Base-by-base conservation (phyloP, 2,888 invertebrate genomes). In the Protodeltote pygarga region DNA sequence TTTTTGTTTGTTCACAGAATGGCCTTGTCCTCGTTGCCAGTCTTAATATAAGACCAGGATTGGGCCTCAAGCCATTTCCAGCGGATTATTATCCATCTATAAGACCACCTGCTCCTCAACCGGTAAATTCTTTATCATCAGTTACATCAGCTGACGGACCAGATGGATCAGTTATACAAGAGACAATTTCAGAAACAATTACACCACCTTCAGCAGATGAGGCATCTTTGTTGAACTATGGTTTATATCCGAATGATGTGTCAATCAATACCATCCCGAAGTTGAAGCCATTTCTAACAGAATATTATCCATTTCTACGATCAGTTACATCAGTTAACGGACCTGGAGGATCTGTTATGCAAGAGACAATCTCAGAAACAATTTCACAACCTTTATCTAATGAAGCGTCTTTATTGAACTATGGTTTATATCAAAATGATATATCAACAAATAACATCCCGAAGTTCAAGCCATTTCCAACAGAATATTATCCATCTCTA, bases 1-100 rank as follows among this genome's bases (percentile, higher is more conserved):
- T 13, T 37, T 58, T 38, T 37, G 19, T 50, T 27, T 44, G 38
- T 65, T 74, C 62, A n/a, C 77, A 77, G 77, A 48, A 47, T 46
- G 39, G 31, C 9, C 25, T 42, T 33, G 53, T 55, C 29, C 15
- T 21, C 5, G 20, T 49, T 28, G 11, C 33, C 10, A 35, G 65
- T 45, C 48, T 53, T 29, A 60, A 57, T 37, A 39, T 47, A 32
- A 48, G 41, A 10, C 61, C 40, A 14, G 51, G 29, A 38, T 25
- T 28, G 15, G 20, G 9, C 20, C 4, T 3, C 2, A 11, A 20
- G n/a, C 23, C 57, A 28, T 25, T 37, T 10, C 20, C 46, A 10
- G 50, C 48, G 14, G 59, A 65, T 3, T 32, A 20, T 29, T 42
- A 10, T n/a, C 19, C 3, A 15, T n/a, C 3, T 29, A 21, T 19